phyloP scores from a whole-genome alignment of 2,113 vertebrate genomes.

The Dendrocopos noguchii region DNA sequence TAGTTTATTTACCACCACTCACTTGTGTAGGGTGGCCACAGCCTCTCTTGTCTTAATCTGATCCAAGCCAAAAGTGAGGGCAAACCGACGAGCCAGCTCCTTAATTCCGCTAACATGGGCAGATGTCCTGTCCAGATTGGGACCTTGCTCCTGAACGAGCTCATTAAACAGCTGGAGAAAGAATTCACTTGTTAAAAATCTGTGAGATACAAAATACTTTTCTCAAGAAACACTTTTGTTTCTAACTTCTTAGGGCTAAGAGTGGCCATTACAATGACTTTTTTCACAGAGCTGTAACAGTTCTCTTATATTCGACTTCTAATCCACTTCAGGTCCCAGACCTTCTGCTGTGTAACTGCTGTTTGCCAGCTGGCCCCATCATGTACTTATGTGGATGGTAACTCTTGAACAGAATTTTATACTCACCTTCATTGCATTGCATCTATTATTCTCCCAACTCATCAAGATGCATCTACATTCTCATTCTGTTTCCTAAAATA shows the following conservation, averaged over 20 bases:
- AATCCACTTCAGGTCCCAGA: not conserved
- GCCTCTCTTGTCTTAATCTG: constrained; percentile 99
- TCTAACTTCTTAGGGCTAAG: not conserved
- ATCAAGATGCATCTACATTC: not conserved
- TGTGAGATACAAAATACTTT: not conserved
- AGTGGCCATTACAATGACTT: rapidly evolving
- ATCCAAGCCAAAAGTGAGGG: constrained; percentile 97
- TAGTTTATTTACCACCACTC: constrained; percentile 72
- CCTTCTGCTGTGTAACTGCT: not conserved
- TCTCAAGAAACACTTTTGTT: not conserved
- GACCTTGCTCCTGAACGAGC: constrained; percentile 96
- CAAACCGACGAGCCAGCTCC: constrained; percentile 95
- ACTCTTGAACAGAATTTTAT: not conserved
- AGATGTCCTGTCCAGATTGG: constrained; percentile 95
- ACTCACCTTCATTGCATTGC: not conserved
- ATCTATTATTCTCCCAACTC: not conserved
- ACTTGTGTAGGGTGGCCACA: constrained; percentile 98
- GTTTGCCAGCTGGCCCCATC: not conserved
- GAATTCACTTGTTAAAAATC: not conserved
- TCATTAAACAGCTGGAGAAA: constrained; percentile 92
- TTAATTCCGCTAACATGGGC: constrained; percentile 98
- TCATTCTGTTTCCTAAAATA: not conserved
- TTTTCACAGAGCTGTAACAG: not conserved
- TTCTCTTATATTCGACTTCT: not conserved
- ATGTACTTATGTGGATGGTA: not conserved